These are phyloP conservation scores for Carabus problematicus DNA, from an alignment of 2,888 invertebrate species.

Conservation along the genomic window DNA sequence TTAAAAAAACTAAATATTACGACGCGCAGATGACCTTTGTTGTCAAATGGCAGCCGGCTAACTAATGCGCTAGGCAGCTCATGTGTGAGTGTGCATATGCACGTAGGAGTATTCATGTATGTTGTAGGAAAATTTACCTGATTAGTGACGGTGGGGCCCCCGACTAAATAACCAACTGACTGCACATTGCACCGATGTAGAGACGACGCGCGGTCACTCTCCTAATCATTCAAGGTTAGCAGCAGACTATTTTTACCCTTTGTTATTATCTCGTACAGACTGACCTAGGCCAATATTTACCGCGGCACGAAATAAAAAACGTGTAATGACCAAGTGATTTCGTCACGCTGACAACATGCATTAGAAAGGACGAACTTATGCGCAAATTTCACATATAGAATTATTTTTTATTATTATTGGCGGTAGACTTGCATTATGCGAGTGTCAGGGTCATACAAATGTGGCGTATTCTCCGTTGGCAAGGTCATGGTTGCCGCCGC, in stretches of 20 bases:
- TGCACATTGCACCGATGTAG: conserved; percentile 49
- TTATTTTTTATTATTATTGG: conserved; percentile 9
- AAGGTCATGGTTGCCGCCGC: too few species aligned
- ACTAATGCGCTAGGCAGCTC: too few species aligned
- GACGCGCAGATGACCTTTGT: too few species aligned
- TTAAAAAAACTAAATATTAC: too few species aligned
- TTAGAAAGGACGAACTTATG: neutral
- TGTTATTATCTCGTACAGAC: conserved; percentile 47
- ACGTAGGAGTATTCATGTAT: too few species aligned
- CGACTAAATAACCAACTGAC: conserved; percentile 29
- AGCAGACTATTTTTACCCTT: conserved; percentile 56
- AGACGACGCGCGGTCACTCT: conserved; percentile 53
- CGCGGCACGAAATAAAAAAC: conserved; percentile 16
- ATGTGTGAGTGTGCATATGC: too few species aligned
- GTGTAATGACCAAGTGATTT: conserved; percentile 21
- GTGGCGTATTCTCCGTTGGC: too few species aligned
- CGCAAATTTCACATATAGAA: conserved; percentile 12
- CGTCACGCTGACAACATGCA: conserved; percentile 15
- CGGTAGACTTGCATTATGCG: conserved; percentile 21
- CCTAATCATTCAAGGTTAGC: conserved; percentile 53
- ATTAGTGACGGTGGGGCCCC: conserved; percentile 48
- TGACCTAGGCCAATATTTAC: conserved; percentile 37
- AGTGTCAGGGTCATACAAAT: conserved; percentile 25
- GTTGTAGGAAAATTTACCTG: too few species aligned
- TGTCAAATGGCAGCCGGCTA: too few species aligned